Conservation (phyloP, 2,797 vertebrate species). For the Glossophaga mutica region DNA sequence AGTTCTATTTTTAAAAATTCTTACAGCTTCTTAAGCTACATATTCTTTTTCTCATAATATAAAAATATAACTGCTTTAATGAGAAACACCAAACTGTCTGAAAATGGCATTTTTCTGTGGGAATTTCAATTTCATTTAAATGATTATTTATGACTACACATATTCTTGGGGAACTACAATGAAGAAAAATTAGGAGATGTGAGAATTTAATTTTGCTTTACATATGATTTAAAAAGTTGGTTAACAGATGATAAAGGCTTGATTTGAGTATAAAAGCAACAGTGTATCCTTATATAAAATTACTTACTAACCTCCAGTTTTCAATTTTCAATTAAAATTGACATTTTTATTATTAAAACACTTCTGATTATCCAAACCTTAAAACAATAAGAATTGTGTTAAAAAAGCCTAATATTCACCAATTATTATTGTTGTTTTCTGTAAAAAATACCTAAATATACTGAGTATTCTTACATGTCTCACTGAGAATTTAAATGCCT, state of each 20-base stretch:
- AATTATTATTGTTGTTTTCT: conserved; percentile 1
- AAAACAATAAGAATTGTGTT: background rate
- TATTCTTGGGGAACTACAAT: background rate
- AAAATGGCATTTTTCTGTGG: background rate
- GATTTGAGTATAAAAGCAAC: background rate
- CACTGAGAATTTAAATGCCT: background rate
- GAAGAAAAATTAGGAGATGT: background rate
- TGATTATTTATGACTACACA: background rate
- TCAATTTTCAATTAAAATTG: background rate
- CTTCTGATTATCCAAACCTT: background rate
- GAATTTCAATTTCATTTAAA: background rate
- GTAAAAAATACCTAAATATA: conserved; percentile 4
- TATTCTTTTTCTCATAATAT: background rate
- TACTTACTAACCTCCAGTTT: background rate
- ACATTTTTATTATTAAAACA: background rate
- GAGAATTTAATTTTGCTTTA: background rate
- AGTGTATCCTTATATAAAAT: background rate
- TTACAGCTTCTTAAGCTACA: background rate
- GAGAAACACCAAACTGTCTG: background rate
- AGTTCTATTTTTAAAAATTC: background rate
- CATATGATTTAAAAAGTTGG: background rate
- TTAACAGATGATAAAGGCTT: background rate
- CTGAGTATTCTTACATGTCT: conserved; percentile 23
- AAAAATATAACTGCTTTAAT: conserved; percentile 2
- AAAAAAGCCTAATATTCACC: background rate